Conservation (phyloP, 2,888 invertebrate genomes). For the Drosophila putrida region DNA sequence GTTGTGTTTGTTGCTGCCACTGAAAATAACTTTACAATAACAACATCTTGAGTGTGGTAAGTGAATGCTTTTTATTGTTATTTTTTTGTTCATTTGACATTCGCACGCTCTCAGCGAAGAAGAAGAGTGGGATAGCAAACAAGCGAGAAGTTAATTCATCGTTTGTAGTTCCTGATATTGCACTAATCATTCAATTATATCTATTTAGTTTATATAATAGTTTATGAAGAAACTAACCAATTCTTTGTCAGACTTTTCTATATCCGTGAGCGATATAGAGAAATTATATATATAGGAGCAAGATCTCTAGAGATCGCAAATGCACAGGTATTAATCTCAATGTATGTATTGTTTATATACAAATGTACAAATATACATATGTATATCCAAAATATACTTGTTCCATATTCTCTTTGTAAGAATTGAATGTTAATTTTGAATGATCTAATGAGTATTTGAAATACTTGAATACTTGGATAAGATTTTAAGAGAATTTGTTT, state of each 20-base stretch:
- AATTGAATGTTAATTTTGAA: not conserved
- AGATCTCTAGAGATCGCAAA: no score
- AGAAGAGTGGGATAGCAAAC: constrained; percentile 10
- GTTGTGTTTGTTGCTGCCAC: constrained; percentile 30
- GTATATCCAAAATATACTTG: not conserved
- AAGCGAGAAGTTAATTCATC: constrained; percentile 1
- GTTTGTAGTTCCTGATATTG: constrained; percentile 8
- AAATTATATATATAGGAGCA: no score
- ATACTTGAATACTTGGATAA: not conserved
- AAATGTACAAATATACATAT: no score
- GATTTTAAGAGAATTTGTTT: not conserved
- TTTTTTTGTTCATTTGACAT: constrained; percentile 35
- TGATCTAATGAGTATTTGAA: not conserved
- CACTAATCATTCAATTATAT: constrained; percentile 20
- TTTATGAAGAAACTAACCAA: no score
- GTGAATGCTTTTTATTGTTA: constrained; percentile 40
- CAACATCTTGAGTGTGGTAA: constrained; percentile 34
- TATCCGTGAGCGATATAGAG: no score
- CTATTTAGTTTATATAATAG: not conserved
- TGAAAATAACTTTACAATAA: constrained; percentile 15
- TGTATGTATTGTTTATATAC: no score
- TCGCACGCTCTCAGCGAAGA: constrained; percentile 19
- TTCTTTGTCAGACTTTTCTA: no score
- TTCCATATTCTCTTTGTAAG: not conserved
- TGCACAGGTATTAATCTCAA: no score